phyloP scores from a whole-genome alignment of 2,797 vertebrate genomes.

The Psittacula echo region DNA sequence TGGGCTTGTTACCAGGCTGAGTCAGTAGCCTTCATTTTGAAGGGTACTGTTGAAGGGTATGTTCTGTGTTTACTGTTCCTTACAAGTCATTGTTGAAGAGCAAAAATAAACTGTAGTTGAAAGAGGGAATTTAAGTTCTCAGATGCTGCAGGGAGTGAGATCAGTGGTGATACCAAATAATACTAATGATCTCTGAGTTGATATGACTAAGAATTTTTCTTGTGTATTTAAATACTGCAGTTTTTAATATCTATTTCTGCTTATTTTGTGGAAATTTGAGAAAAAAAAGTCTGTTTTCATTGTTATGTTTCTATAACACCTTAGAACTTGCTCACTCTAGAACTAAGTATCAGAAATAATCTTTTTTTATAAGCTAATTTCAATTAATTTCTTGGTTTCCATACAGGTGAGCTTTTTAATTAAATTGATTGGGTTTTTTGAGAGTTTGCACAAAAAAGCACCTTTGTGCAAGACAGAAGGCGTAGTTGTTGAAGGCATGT shows the following conservation, averaged over 20 bases:
- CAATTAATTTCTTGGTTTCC: background rate
- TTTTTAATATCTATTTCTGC: background rate
- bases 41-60: background rate
- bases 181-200: background rate
- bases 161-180: background rate
- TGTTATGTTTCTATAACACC: background rate
- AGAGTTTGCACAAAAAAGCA: background rate
- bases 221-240: background rate
- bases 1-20: constrained; percentile 14
- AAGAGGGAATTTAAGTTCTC: background rate
- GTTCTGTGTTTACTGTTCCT: background rate
- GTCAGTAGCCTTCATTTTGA: constrained; percentile 25
- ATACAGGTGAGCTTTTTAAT: background rate
- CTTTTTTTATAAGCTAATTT: background rate
- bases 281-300: background rate
- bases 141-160: background rate
- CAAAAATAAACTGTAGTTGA: background rate
- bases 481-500: background rate
- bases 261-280: background rate
- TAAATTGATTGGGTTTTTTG: background rate
- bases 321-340: background rate
- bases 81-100: background rate
- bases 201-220: background rate
- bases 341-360: background rate
- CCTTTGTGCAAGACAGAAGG: background rate